Conservation (phyloP, 2,797 vertebrate genomes). For the Morus bassanus region DNA sequence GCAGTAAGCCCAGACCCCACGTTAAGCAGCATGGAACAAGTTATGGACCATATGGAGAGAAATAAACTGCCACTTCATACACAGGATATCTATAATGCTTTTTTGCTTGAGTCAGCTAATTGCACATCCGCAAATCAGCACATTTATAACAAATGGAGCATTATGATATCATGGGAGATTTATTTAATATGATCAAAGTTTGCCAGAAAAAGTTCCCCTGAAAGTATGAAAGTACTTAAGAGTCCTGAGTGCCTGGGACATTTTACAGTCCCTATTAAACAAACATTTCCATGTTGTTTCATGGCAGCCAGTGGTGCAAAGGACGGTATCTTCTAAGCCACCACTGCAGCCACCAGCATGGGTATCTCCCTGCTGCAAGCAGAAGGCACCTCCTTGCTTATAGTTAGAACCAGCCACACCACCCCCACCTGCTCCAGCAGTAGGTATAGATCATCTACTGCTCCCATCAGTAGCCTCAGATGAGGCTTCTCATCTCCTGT, state of each 20-base stretch:
- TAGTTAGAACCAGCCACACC: neutral
- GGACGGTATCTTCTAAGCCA: neutral
- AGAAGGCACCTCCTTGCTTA: neutral
- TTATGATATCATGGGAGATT: slow-evolving; percentile 28
- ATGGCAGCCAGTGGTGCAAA: neutral
- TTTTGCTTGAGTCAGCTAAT: slow-evolving; percentile 57
- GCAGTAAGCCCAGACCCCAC: slow-evolving; percentile 61
- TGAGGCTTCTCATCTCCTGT: neutral
- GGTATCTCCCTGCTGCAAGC: neutral
- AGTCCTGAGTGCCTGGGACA: slow-evolving; percentile 26
- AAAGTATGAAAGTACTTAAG: slow-evolving; percentile 20
- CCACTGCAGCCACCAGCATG: neutral
- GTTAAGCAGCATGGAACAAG: slow-evolving; percentile 54
- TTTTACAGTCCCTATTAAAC: slow-evolving; percentile 42
- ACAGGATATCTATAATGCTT: slow-evolving; percentile 9
- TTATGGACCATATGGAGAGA: slow-evolving; percentile 63
- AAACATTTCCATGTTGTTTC: slow-evolving; percentile 15
- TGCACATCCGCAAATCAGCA: slow-evolving; percentile 53
- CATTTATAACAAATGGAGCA: slow-evolving; percentile 12
- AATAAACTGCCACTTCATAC: slow-evolving; percentile 61
- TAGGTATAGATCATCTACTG: neutral
- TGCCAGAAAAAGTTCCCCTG: slow-evolving; percentile 27
- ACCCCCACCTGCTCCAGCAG: neutral
- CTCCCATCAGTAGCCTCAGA: neutral
- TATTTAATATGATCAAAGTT: slow-evolving; percentile 41